Conservation (phyloP, 2,113 vertebrate genomes). For the Clarias gariepinus region DNA sequence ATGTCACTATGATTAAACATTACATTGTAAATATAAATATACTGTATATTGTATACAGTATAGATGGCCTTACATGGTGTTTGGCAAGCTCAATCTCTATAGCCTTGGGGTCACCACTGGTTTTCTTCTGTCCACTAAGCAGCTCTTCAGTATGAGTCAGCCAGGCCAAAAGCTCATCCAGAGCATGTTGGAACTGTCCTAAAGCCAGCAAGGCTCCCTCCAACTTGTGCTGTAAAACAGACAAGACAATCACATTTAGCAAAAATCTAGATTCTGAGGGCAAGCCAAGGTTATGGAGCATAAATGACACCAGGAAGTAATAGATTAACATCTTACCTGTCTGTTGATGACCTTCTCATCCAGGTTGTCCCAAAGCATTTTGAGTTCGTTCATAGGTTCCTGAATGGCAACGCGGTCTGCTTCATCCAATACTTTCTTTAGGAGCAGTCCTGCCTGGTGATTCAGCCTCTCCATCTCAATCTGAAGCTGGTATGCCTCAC, state of each 20-base stretch:
- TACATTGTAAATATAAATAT: not conserved
- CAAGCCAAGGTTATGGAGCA: not conserved
- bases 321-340: slow-evolving; percentile 76
- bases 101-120: slow-evolving; percentile 92
- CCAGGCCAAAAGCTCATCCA: slow-evolving; percentile 93
- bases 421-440: slow-evolving; percentile 90
- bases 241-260: slow-evolving; percentile 27
- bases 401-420: slow-evolving; percentile 84
- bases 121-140: slow-evolving; percentile 88
- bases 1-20: not conserved
- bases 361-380: slow-evolving; percentile 86
- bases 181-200: slow-evolving; percentile 95
- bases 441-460: slow-evolving; percentile 88
- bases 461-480: slow-evolving; percentile 97
- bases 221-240: slow-evolving; percentile 86
- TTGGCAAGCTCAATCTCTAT: slow-evolving; percentile 98
- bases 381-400: slow-evolving; percentile 90
- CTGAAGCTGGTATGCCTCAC: slow-evolving; percentile 92
- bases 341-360: slow-evolving; percentile 91
- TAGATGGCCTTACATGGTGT: slow-evolving; percentile 85
- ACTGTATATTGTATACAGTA: not conserved
- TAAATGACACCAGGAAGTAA: not conserved
- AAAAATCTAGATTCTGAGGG: not conserved
- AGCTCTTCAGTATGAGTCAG: slow-evolving; percentile 92
- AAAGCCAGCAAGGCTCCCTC: slow-evolving; percentile 92